phyloP scores from a whole-genome alignment of 2,797 vertebrate genomes.

The Semotilus atromaculatus region DNA sequence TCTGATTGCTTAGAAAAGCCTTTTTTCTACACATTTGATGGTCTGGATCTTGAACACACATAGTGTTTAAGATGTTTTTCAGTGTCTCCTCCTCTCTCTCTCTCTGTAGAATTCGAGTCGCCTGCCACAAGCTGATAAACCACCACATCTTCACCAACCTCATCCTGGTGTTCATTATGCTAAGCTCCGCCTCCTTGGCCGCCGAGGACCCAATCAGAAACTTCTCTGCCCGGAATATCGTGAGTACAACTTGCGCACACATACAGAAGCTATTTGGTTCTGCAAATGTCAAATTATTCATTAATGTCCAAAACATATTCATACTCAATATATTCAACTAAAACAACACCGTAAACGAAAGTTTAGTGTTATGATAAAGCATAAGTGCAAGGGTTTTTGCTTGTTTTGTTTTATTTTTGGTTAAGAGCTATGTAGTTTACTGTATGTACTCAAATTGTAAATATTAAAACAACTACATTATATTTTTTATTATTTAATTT shows the following conservation, averaged over 20 bases:
- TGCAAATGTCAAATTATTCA: background rate
- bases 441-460: background rate
- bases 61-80: background rate
- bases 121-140: conserved; percentile 96
- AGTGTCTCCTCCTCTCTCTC: conserved; percentile 25
- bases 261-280: background rate
- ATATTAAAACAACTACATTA: no score
- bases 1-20: background rate
- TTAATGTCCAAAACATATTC: background rate
- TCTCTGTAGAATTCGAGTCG: conserved; percentile 88
- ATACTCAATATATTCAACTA: background rate
- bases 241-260: conserved; percentile 74
- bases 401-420: background rate
- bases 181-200: conserved; percentile 95
- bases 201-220: conserved; percentile 98
- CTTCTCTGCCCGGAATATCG: conserved; percentile 94
- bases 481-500: background rate
- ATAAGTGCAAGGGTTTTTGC: background rate
- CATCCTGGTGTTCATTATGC: conserved; percentile 99
- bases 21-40: background rate
- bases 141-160: conserved; percentile 99
- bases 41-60: background rate
- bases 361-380: background rate
- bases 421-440: background rate
- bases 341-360: background rate